Evolutionary conservation across 2,113 vertebrate genomes (phyloP), one percentile per base, ranked within the genome.

Genomic region (Monopterus albus): DNA sequence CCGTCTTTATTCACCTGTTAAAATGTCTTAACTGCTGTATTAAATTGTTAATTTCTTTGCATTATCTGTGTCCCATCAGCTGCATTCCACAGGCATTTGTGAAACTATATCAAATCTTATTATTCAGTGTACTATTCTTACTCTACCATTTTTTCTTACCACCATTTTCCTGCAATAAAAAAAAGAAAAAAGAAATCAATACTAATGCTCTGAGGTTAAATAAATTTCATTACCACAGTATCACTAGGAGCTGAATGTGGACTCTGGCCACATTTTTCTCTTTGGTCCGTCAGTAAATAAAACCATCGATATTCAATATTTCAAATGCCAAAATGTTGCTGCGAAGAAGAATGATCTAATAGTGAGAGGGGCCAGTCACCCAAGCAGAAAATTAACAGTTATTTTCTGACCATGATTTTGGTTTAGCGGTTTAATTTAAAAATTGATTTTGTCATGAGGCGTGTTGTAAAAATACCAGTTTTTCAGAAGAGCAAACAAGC

Each of bases 151-250:
- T n/a, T n/a, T n/a, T n/a, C n/a, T n/a, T n/a, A n/a, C n/a, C n/a
- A n/a, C n/a, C n/a, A n/a, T n/a, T n/a, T n/a, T n/a, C n/a, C n/a
- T n/a, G n/a, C n/a, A n/a, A n/a, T n/a, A n/a, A n/a, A n/a, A n/a
- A n/a, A n/a, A n/a, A n/a, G n/a, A n/a, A n/a, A n/a, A n/a, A n/a
- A n/a, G n/a, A n/a, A n/a, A n/a, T n/a, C n/a, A n/a, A n/a, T n/a
- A n/a, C n/a, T n/a, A n/a, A n/a, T n/a, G n/a, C n/a, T n/a, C n/a
- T n/a, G n/a, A n/a, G n/a, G n/a, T n/a, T n/a, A 58, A 64, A 62
- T 46, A 35, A 36, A 64, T 59, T 55, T 64, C 21, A 71, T 60
- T 78, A 63, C 26, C 15, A 43, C 50, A 70, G 49, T 25, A 28
- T 59, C 25, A 64, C 31, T n/a, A 9, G 0, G 18, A 74, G 42